These are phyloP conservation scores for Epinephelus lanceolatus DNA, from an alignment of 2,113 vertebrate species.

Conservation along the genomic window DNA sequence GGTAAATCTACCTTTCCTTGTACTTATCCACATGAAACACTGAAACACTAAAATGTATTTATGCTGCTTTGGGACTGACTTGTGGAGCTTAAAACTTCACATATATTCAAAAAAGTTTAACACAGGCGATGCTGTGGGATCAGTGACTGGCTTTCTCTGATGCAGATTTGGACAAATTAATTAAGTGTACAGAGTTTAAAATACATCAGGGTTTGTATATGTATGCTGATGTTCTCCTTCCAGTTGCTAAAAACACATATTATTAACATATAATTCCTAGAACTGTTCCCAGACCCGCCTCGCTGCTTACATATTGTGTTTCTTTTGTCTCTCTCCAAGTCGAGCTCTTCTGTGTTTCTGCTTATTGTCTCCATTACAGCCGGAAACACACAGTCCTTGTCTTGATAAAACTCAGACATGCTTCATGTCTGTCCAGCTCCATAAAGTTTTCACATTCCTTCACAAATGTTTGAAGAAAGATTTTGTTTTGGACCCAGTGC, in stretches of 20 bases:
- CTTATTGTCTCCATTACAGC: slow-evolving; percentile 52
- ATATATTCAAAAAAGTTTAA: background rate
- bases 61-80: background rate
- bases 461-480: slow-evolving; percentile 10
- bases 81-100: background rate
- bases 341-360: slow-evolving; percentile 40
- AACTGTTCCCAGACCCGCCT: slow-evolving; percentile 8
- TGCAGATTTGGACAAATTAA: slow-evolving; percentile 6
- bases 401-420: slow-evolving; percentile 18
- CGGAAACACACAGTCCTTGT: slow-evolving; percentile 5
- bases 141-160: background rate
- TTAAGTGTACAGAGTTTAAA: slow-evolving; percentile 11
- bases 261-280: too few species aligned
- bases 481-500: slow-evolving; percentile 29
- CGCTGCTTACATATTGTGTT: background rate
- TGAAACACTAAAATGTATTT: background rate
- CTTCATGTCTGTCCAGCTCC: slow-evolving; percentile 37
- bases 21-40: background rate
- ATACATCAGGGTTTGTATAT: background rate
- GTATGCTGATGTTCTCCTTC: background rate
- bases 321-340: slow-evolving; percentile 24
- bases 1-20: too few species aligned
- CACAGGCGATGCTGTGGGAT: background rate
- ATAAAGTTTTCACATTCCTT: slow-evolving; percentile 18
- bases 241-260: background rate